Evolutionary conservation across 2,888 invertebrate species (phyloP), one percentile per base, ranked within the genome.

Genomic region (Lamproptera curius): DNA sequence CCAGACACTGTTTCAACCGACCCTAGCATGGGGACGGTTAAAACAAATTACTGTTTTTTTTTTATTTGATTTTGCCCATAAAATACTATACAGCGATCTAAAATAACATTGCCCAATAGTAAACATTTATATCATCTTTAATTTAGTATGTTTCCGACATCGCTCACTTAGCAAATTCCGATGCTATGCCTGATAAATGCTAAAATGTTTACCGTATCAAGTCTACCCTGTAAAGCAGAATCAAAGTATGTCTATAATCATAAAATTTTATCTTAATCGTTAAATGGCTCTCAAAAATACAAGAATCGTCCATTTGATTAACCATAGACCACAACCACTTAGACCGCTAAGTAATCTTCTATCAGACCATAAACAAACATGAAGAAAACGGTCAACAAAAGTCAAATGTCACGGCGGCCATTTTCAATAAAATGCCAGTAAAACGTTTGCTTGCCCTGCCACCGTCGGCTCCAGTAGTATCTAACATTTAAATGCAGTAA

Each of bases 1-100:
- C 44, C 50, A 50, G 37, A 23, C 50, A 50, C 50, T 39, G 44
- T 50, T 44, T 44, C 44, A 50, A 44, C 44, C 44, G 36, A 16
- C 44, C 40, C 44, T 50, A 41, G 43, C 8, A 43, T 49, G 34
- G 43, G 50, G 44, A 45, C 44, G 44, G 50, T 42, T 52, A 11
- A 48, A 44, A 44, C 38, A 15, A 38, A 42, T 46, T 11, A 42
- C 34, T 34, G 28, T 14, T 34, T 34, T 14, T 34, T 34, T 34
- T 34, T 11, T 5, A 34, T 34, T 34, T 34, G 34, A 34, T 34
- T 34, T 34, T 34, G 34, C 34, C 14, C 34, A 28, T 5, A 28
- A 34, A 34, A 13, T 34, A 34, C 13, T 34, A 34, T 34, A 34
- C 34, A 34, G 34, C 14, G 34, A 34, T 28, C 28, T 28, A 10